Evolutionary conservation across 2,888 invertebrate species (phyloP).

Genomic region (Cactoblastis cactorum): DNA sequence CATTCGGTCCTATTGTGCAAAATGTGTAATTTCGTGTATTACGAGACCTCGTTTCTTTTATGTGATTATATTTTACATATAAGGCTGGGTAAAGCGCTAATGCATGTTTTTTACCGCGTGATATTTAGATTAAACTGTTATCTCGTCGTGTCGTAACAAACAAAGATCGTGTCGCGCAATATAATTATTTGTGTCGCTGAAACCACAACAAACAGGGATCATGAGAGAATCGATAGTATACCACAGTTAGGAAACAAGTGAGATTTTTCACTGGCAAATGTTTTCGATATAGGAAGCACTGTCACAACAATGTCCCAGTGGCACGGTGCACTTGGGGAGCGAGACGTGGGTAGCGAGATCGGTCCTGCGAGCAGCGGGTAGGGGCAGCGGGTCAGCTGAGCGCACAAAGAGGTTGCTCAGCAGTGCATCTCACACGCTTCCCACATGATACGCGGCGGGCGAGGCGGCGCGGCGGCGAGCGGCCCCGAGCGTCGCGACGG

Average conservation of each 20-base stretch:
- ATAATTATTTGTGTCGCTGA: conserved; percentile 18
- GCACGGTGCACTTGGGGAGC: conserved; percentile 50
- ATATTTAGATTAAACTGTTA: conserved; percentile 72
- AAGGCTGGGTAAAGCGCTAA: conserved; percentile 54
- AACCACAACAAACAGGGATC: conserved; percentile 26
- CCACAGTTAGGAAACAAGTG: conserved; percentile 28
- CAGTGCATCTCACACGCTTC: conserved; percentile 58
- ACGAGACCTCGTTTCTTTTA: conserved; percentile 46
- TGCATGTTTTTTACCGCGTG: conserved; percentile 66
- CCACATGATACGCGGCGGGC: conserved; percentile 54
- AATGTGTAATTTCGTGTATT: conserved; percentile 32
- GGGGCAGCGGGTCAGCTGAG: conserved; percentile 24
- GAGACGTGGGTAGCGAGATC: conserved; percentile 31
- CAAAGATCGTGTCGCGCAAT: conserved; percentile 47
- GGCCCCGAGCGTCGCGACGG: conserved; percentile 77
- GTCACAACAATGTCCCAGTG: conserved; percentile 55
- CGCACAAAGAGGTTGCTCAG: conserved; percentile 41
- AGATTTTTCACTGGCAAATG: conserved; percentile 33
- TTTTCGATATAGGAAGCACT: conserved; percentile 32
- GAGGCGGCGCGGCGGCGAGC: conserved; percentile 65
- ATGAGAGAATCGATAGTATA: conserved; percentile 61
- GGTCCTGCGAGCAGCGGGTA: conserved; percentile 19
- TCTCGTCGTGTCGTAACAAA: conserved; percentile 60
- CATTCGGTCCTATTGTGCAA: conserved; percentile 15
- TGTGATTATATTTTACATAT: conserved; percentile 44